Conservation (phyloP, 2,888 invertebrate species). For the Himalopsyche tibetana region DNA sequence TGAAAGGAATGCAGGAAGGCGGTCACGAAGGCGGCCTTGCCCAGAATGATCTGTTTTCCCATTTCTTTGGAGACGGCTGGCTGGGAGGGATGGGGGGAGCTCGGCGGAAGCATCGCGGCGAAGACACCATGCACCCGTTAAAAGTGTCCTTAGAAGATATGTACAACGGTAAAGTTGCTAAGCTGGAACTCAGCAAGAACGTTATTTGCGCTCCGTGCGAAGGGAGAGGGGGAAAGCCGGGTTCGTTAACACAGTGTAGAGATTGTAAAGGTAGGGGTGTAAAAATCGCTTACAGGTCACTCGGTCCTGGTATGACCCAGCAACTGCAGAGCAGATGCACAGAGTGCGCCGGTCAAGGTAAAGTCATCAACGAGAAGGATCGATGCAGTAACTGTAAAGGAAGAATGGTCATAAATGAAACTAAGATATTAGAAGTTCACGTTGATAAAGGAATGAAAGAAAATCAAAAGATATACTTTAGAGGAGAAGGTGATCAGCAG, state of each 20-base stretch:
- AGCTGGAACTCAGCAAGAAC: constrained; percentile 89
- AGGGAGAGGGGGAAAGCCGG: constrained; percentile 86
- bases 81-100: constrained; percentile 69
- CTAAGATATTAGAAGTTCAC: constrained; percentile 90
- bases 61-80: constrained; percentile 81
- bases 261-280: constrained; percentile 88
- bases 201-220: constrained; percentile 86
- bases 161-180: constrained; percentile 92
- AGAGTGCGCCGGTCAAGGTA: constrained; percentile 83
- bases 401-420: constrained; percentile 88
- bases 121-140: constrained; percentile 89
- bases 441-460: constrained; percentile 94
- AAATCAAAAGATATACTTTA: constrained; percentile 89
- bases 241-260: constrained; percentile 81
- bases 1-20: constrained; percentile 90
- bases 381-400: constrained; percentile 90
- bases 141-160: constrained; percentile 93
- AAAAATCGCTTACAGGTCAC: constrained; percentile 84
- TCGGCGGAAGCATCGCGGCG: constrained; percentile 81
- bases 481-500: constrained; percentile 94
- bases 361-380: constrained; percentile 87
- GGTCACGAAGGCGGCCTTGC: constrained; percentile 77
- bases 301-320: constrained; percentile 81
- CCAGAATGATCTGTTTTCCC: constrained; percentile 82
- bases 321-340: constrained; percentile 80